Base-by-base conservation (phyloP, 2,888 invertebrate species). In the Chalcis sispes region DNA sequence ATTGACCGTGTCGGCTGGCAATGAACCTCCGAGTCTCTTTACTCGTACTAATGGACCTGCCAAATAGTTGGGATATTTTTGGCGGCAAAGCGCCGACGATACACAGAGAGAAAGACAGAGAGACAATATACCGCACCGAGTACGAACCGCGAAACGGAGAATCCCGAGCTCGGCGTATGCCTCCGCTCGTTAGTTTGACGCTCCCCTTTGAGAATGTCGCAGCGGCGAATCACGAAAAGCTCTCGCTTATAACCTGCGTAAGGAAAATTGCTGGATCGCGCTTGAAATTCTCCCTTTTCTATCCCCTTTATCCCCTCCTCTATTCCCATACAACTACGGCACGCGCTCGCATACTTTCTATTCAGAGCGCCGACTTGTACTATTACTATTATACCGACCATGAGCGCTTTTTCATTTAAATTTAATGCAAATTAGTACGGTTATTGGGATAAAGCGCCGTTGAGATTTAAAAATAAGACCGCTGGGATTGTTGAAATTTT, bases 61-160 rank as follows among this genome's bases (percentile, higher is more conserved):
- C 75, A 78, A 86, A 86, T 86, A 85, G 84, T 85, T 85, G 81
- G 77, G 80, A 87, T 86, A 85, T 85, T 86, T 85, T 83, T 83
- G 82, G 81, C 78, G 72, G 79, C 67, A 78, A 76, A 8, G 15
- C 42, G 58, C 71, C 75, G 74, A 79, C 59, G 75, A 46, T 25
- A 13, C 18, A 48, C 29, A 32, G 2, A 42, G 2, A 42, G 48
- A 20, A 13, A 48, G 50, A n/a, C n/a, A n/a, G 5, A 50, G 27
- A 42, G 25, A 48, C 10, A 25, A 18, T 8, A 15, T 20, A 7
- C 20, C 2, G 32, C 5, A 59, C 13, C 50, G 50, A 13, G n/a
- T 62, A 67, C 46, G 70, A 52, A 76, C 72, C 69, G 76, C 67
- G n/a, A n/a, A n/a, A 77, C 77, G 72, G 69, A 66, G 77, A 78